Conservation (phyloP, 1,140 invertebrate species). For the Plodia interpunctella region DNA sequence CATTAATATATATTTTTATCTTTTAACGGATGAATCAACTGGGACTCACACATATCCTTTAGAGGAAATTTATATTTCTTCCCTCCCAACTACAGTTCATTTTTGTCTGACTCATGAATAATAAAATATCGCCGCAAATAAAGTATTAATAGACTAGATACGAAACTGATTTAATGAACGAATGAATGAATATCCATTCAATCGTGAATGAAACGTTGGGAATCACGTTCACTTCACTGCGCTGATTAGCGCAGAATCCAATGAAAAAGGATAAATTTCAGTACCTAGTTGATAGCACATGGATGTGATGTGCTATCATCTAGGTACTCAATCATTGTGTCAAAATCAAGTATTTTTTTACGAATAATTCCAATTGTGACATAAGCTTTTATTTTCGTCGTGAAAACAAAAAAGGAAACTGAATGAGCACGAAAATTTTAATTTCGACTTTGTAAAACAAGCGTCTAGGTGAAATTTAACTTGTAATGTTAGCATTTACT, state of each 20-base stretch:
- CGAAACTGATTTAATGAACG: conserved; percentile 46
- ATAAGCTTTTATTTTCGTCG: too few species aligned
- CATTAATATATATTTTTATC: conserved; percentile 7
- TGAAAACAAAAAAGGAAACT: too few species aligned
- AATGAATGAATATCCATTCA: conserved; percentile 44
- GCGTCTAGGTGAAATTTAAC: too few species aligned
- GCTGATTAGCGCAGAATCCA: conserved; percentile 15
- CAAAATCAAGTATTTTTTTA: too few species aligned
- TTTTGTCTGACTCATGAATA: neutral
- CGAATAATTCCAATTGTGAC: too few species aligned
- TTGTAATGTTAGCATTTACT: too few species aligned
- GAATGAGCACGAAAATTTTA: too few species aligned
- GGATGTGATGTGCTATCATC: too few species aligned
- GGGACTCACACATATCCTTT: neutral
- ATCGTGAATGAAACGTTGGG: conserved; percentile 39
- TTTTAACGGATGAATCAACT: neutral
- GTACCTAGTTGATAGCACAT: too few species aligned
- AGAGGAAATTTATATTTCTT: neutral
- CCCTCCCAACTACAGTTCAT: neutral
- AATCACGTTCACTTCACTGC: conserved; percentile 38
- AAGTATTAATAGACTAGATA: conserved; percentile 30
- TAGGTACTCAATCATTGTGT: too few species aligned
- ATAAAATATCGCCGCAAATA: conserved; percentile 8
- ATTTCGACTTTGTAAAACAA: too few species aligned
- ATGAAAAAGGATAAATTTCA: too few species aligned